Evolutionary conservation across 2,888 invertebrate genomes (phyloP).

Genomic region (Gibbula magus): DNA sequence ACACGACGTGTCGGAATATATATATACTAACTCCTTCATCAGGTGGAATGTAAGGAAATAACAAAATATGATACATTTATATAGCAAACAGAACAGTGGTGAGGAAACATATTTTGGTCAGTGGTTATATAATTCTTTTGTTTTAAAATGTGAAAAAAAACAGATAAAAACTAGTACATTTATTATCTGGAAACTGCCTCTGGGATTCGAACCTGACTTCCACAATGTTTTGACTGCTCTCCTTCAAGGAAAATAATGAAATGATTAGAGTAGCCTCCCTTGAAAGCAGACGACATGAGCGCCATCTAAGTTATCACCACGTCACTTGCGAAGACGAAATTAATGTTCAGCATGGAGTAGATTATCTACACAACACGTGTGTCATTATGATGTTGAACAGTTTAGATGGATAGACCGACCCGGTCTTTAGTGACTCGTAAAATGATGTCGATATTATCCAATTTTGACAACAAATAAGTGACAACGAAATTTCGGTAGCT

Average conservation of each 20-base stretch:
- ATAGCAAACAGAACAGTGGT: no score
- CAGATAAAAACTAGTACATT: no score
- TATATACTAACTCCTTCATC: no score
- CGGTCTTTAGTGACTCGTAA: neutral
- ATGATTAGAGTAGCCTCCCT: neutral
- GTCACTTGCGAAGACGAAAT: conserved; percentile 5
- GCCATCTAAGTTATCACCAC: conserved; percentile 21
- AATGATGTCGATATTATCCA: neutral
- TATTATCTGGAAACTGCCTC: no score
- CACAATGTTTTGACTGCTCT: no score
- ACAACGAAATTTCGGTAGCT: neutral
- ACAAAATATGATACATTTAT: no score
- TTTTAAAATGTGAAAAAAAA: no score
- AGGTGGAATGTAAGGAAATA: no score
- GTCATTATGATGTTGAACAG: neutral
- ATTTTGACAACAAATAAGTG: neutral
- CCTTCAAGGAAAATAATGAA: neutral
- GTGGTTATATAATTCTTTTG: no score
- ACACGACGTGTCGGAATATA: no score
- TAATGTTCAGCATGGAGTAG: neutral
- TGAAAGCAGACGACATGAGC: neutral
- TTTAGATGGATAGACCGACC: neutral
- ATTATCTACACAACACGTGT: neutral
- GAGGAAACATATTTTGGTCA: no score
- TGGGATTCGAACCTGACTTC: no score